A percentile compares a stretch with the other conserved stretches of the same genome.
phyloP scores from a whole-genome alignment of 2,113 vertebrate species.

The Sphyrna mokarran region DNA sequence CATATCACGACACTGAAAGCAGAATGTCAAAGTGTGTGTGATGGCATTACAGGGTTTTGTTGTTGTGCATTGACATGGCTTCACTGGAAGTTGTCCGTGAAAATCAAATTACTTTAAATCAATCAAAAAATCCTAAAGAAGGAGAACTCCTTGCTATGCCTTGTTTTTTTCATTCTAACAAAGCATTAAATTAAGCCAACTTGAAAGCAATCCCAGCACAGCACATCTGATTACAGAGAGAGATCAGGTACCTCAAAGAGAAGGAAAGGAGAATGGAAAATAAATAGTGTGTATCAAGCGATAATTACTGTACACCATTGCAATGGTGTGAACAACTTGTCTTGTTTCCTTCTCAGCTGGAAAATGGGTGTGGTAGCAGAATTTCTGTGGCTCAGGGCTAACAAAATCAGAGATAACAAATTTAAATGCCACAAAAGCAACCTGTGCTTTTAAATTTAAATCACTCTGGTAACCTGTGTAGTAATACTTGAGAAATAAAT shows the following conservation, averaged over 20 bases:
- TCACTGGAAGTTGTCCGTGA: background rate
- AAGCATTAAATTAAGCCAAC: background rate
- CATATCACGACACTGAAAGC: background rate
- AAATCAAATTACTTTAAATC: background rate
- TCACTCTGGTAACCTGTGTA: no score
- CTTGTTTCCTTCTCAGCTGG: no score
- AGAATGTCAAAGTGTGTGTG: background rate
- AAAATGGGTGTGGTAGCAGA: no score
- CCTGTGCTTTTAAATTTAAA: no score
- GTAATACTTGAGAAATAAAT: no score
- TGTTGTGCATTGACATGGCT: background rate
- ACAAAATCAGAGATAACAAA: no score
- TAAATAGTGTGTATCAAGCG: background rate
- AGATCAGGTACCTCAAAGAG: background rate
- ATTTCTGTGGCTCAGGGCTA: no score
- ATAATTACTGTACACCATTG: no score
- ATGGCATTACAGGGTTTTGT: no score
- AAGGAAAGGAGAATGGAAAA: background rate
- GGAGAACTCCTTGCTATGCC: background rate
- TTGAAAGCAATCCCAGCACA: background rate
- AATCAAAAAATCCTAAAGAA: background rate
- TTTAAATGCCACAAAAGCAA: no score
- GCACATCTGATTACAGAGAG: background rate
- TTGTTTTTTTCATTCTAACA: background rate
- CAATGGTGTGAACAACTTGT: no score